Conservation (phyloP, 2,113 vertebrate species). For the Rousettus leschenaultii region DNA sequence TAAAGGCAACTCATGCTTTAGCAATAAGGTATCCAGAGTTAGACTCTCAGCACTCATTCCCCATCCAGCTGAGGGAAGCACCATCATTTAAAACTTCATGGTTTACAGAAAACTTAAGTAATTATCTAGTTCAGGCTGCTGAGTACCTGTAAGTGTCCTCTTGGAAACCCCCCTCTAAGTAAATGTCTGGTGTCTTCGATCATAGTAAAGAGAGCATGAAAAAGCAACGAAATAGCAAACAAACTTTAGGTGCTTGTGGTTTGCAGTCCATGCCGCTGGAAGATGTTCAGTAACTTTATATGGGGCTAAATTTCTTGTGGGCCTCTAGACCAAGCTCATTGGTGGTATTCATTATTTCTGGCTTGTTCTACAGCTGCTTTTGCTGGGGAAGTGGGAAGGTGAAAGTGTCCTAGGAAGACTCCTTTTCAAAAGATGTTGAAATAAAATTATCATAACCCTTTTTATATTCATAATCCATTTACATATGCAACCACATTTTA, state of each 20-base stretch:
- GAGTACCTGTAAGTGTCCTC: background rate
- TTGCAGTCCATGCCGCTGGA: background rate
- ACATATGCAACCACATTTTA: background rate
- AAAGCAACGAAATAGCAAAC: background rate
- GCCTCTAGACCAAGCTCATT: background rate
- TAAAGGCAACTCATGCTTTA: background rate
- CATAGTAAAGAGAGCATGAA: background rate
- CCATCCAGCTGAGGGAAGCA: background rate
- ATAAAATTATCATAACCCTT: background rate
- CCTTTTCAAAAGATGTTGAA: background rate
- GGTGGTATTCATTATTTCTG: background rate
- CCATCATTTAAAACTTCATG: background rate
- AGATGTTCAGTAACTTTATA: background rate
- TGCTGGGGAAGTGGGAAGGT: background rate
- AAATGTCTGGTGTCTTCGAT: background rate
- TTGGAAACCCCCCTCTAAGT: background rate
- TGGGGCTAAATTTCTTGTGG: background rate
- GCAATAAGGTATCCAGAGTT: background rate
- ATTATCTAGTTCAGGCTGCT: background rate
- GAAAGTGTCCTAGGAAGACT: background rate
- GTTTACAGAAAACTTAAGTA: background rate
- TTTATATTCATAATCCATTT: conserved; percentile 25
- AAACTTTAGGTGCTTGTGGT: background rate
- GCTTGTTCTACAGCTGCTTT: background rate
- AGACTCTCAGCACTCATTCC: background rate